Evolutionary conservation across 2,113 vertebrate species (phyloP).

Genomic region (mouse (Mus musculus)): GRCm39 chr4:36910001-36910500

Average conservation of each 20-base stretch:
- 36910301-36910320: conserved; percentile 35
- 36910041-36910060: neutral
- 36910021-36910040: neutral
- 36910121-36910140: neutral
- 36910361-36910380: conserved; percentile 18
- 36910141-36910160: neutral
- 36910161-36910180: conserved; percentile 46
- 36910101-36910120: neutral
- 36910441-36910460: conserved; percentile 52
- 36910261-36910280: conserved; percentile 56
- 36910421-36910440: conserved; percentile 54
- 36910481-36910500: conserved; percentile 46
- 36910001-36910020: accelerated
- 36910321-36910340: conserved; percentile 54
- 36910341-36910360: conserved; percentile 30
- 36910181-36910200: conserved; percentile 16
- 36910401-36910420: conserved; percentile 46
- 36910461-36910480: conserved; percentile 54
- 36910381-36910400: conserved; percentile 53
- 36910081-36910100: neutral
- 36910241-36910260: conserved; percentile 54
- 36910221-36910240: conserved; percentile 57
- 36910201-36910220: conserved; percentile 17
- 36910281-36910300: neutral
- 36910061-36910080: neutral